A percentile compares a stretch with the other conserved stretches of the same genome.
phyloP scores from a whole-genome alignment of 2,797 vertebrate genomes.

The Cyclura pinguis region DNA sequence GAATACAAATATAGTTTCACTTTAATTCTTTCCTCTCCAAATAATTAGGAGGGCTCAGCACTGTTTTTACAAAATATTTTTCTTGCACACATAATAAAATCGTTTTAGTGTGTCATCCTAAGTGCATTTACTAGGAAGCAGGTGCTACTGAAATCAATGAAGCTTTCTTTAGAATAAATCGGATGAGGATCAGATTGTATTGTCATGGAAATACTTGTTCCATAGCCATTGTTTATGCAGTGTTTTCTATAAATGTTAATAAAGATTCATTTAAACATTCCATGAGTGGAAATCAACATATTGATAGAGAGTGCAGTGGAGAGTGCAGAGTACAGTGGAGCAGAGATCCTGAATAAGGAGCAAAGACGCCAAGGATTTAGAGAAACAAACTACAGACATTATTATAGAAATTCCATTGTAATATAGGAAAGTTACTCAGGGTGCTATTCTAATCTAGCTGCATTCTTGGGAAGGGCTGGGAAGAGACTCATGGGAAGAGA shows the following conservation, averaged over 20 bases:
- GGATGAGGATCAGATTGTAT: background rate
- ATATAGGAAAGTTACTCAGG: no score
- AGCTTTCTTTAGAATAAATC: background rate
- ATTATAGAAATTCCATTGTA: no score
- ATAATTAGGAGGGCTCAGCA: constrained; percentile 20
- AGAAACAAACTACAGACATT: no score
- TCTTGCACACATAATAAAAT: constrained; percentile 43
- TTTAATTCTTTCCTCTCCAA: constrained; percentile 34
- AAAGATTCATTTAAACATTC: background rate
- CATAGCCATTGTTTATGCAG: background rate
- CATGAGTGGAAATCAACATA: no score
- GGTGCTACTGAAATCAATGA: background rate
- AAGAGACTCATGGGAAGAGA: no score
- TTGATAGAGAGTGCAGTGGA: no score
- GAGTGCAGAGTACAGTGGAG: no score
- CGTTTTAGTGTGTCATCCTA: constrained; percentile 34
- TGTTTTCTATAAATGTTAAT: background rate
- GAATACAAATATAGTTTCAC: constrained; percentile 26
- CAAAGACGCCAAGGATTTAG: no score
- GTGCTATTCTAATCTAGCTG: no score
- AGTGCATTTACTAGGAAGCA: background rate
- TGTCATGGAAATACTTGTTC: background rate
- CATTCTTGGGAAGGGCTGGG: no score
- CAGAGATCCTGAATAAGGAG: no score
- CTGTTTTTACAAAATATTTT: constrained; percentile 51